Evolutionary conservation across 2,113 vertebrate species (phyloP).

Genomic region (human): DNA sequence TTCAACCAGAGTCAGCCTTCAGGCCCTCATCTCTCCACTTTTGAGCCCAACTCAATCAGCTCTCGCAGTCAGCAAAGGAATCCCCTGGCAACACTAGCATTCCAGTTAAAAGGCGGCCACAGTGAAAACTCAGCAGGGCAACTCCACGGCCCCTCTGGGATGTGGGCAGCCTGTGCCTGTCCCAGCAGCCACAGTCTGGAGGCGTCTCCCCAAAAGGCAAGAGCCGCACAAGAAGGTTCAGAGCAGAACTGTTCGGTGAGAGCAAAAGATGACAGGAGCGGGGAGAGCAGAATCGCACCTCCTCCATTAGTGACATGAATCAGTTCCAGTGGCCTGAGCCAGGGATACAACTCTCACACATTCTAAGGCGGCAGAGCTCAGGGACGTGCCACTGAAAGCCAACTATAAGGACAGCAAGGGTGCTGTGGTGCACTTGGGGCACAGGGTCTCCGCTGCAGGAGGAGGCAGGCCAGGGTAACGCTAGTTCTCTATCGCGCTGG

Average conservation of each 20-base stretch:
- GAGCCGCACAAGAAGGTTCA: background rate
- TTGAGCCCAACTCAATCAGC: background rate
- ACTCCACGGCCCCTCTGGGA: background rate
- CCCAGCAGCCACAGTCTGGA: background rate
- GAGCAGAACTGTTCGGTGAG: background rate
- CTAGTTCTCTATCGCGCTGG: background rate
- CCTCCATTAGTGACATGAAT: rapidly evolving
- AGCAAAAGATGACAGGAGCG: background rate
- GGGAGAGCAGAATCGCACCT: rapidly evolving
- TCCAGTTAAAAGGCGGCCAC: background rate
- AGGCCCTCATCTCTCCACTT: background rate
- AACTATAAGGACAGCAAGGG: background rate
- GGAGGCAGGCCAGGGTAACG: too few relatives aligned
- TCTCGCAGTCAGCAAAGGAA: background rate
- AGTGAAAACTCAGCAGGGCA: background rate
- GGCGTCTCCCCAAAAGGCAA: background rate
- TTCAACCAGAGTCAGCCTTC: background rate
- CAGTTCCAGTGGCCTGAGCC: background rate
- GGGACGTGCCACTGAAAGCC: rapidly evolving
- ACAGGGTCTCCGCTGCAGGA: background rate
- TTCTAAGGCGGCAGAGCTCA: background rate
- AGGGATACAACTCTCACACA: background rate
- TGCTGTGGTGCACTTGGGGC: too few relatives aligned
- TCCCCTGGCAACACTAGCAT: background rate
- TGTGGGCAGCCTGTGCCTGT: background rate